Conservation (phyloP, 2,888 invertebrate genomes). For the Heliconius charithonia region DNA sequence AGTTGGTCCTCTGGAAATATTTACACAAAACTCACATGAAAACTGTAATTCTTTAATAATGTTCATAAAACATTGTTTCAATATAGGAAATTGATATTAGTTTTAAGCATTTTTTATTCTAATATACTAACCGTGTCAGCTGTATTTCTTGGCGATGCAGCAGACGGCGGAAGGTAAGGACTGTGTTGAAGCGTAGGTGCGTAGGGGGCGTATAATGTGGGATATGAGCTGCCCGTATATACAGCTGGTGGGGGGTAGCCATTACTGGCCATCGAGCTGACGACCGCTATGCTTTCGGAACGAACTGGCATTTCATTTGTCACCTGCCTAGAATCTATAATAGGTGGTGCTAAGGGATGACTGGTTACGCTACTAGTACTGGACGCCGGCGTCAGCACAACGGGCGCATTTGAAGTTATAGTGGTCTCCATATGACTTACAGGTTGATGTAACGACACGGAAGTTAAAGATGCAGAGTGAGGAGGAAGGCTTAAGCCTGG, state of each 20-base stretch:
- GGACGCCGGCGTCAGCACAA: conserved; percentile 59
- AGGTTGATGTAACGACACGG: conserved; percentile 62
- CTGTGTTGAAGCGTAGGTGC: conserved; percentile 88
- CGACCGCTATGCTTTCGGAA: conserved; percentile 64
- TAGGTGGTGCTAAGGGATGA: conserved; percentile 68
- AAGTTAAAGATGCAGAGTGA: conserved; percentile 58
- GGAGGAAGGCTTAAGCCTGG: conserved; percentile 64
- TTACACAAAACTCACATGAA: not conserved
- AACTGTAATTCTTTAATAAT: not conserved
- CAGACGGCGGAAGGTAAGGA: conserved; percentile 87
- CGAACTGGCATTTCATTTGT: conserved; percentile 80
- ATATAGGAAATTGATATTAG: not conserved
- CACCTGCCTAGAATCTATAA: conserved; percentile 66
- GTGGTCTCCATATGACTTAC: conserved; percentile 63
- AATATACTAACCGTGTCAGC: conserved; percentile 76
- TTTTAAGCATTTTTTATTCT: conserved; percentile 1
- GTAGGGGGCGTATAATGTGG: conserved; percentile 91
- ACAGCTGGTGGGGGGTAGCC: conserved; percentile 88
- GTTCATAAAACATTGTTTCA: not conserved
- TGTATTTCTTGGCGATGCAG: conserved; percentile 85
- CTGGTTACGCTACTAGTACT: conserved; percentile 62
- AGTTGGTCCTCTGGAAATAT: conserved; percentile 70
- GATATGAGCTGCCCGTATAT: conserved; percentile 84
- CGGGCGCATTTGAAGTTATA: conserved; percentile 59
- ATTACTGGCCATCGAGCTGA: conserved; percentile 86